Conservation (phyloP, 2,888 invertebrate genomes). For the Drosophila rellima region DNA sequence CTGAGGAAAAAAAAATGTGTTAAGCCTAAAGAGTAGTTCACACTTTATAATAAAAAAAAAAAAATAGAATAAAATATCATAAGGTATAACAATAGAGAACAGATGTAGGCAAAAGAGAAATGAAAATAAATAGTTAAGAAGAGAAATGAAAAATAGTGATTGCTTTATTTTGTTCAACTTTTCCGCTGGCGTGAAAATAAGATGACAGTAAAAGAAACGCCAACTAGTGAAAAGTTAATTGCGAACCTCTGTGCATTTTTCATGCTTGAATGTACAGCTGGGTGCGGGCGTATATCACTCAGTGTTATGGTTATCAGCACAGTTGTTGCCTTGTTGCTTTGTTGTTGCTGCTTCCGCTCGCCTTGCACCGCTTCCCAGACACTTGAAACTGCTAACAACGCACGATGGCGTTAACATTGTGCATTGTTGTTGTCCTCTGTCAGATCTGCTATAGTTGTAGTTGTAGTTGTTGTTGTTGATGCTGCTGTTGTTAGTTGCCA, state of each 20-base stretch:
- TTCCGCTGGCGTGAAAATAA: neutral
- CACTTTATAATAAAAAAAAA: too few relatives aligned
- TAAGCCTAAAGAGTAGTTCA: too few relatives aligned
- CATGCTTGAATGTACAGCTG: constrained; percentile 30
- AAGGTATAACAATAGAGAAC: too few relatives aligned
- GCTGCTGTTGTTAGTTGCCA: constrained; percentile 70
- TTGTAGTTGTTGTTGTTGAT: constrained; percentile 42
- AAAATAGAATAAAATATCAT: too few relatives aligned
- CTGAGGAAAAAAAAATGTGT: too few relatives aligned
- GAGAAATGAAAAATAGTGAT: neutral
- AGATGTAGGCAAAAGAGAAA: neutral
- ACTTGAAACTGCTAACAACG: constrained; percentile 78
- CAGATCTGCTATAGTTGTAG: constrained; percentile 24
- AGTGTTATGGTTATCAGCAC: constrained; percentile 78
- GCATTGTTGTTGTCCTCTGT: constrained; percentile 50
- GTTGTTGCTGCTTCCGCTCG: constrained; percentile 48
- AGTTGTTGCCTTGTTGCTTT: constrained; percentile 66
- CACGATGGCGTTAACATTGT: constrained; percentile 74
- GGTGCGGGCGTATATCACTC: constrained; percentile 70
- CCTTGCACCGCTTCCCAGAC: constrained; percentile 45
- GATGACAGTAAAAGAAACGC: neutral
- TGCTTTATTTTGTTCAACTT: neutral
- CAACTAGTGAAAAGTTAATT: neutral
- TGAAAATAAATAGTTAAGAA: neutral
- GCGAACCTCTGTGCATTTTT: neutral